Evolutionary conservation across 2,888 invertebrate genomes (phyloP), one percentile per base, ranked within the genome.

Genomic region (Nasonovia ribisnigri): DNA sequence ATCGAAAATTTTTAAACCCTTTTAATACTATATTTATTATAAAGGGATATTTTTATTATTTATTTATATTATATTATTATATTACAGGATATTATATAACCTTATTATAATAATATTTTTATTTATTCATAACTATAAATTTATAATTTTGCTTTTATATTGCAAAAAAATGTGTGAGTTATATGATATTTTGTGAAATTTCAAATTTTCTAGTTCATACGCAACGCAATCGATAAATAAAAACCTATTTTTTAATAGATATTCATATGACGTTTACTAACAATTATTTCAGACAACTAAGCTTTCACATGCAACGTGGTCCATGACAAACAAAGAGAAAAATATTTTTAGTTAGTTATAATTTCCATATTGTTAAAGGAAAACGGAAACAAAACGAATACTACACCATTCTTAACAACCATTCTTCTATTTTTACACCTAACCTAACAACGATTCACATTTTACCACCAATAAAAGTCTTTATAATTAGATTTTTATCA

Each of bases 401-500:
- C 89, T 90, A 2, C n/a, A 67, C 24, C 16, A 13, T 24, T n/a
- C 48, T 48, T 57, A 43, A 8, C 24, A 46, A 8, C 5, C n/a
- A 67, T 6, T 67, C 0, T n/a, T n/a, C n/a, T n/a, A n/a, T n/a
- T n/a, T n/a, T n/a, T n/a, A n/a, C n/a, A n/a, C n/a, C n/a, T n/a
- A n/a, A n/a, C n/a, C n/a, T n/a, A n/a, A n/a, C 24, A 46, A 8
- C 5, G 67, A 67, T 6, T 67, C 0, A 67, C 36, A 24, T 77
- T 67, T 60, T 13, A 29, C 36, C 26, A 26, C 29, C 43, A 36
- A 36, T 42, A 42, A 51, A 42, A 91, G 84, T n/a, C 84, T 43
- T 42, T 67, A 54, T 84, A 91, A 91, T 91, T 91, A 42, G 54
- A 91, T 84, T 91, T 29, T 84, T 84, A 84, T 91, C 54, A 54